A percentile compares a stretch with the other conserved stretches of the same genome.
Evolutionary conservation across 2,797 vertebrate genomes (phyloP).

Genomic region (Poecilia picta): DNA sequence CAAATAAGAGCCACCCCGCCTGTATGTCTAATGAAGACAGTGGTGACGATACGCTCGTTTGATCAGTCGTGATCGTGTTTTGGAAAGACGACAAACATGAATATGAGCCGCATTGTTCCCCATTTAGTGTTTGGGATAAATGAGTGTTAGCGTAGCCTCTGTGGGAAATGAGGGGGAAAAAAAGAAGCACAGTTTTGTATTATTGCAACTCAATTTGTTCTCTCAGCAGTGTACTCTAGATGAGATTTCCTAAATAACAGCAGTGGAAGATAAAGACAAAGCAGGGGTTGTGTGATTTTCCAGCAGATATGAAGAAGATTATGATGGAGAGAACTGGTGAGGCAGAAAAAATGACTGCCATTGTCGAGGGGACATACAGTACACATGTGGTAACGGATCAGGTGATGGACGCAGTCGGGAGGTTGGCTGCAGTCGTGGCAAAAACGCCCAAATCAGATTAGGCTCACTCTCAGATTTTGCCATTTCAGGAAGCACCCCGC

Average conservation of each 20-base stretch:
- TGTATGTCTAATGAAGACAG: constrained; percentile 46
- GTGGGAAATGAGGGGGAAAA: constrained; percentile 22
- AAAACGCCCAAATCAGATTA: constrained; percentile 57
- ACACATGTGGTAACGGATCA: constrained; percentile 8
- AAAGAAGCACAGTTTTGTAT: constrained; percentile 11
- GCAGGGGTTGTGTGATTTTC: constrained; percentile 26
- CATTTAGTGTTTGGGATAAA: constrained; percentile 30
- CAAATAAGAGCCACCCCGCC: constrained; percentile 50
- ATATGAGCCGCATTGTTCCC: constrained; percentile 32
- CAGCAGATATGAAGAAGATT: constrained; percentile 27
- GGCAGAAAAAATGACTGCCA: constrained; percentile 1
- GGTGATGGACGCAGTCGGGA: constrained; percentile 26
- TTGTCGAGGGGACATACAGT: not conserved
- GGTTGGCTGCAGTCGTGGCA: constrained; percentile 25
- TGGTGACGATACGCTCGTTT: constrained; percentile 60
- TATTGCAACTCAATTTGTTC: constrained; percentile 39
- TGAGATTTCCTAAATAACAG: constrained; percentile 35
- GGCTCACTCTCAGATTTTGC: constrained; percentile 42
- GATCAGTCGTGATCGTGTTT: constrained; percentile 44
- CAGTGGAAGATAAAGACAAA: constrained; percentile 28
- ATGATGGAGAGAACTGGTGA: constrained; percentile 5
- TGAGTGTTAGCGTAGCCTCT: constrained; percentile 24
- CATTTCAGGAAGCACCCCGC: constrained; percentile 33
- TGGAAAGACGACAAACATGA: constrained; percentile 26
- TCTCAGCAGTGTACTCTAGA: constrained; percentile 33